Conservation (phyloP, 2,113 vertebrate genomes). For the Psilopogon haemacephalus region DNA sequence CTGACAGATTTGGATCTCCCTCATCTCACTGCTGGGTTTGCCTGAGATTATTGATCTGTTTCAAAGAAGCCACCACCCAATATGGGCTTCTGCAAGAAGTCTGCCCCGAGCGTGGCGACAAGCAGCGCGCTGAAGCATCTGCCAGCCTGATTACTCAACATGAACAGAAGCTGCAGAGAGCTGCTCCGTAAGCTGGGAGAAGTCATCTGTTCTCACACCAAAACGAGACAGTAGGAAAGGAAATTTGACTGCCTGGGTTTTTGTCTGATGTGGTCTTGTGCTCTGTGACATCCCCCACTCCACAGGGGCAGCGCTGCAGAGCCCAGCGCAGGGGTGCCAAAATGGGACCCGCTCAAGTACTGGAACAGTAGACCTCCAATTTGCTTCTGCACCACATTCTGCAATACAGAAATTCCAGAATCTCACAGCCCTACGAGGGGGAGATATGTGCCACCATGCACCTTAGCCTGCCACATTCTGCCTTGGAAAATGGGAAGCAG, state of each 20-base stretch:
- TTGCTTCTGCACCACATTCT: neutral
- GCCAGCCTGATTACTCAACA: neutral
- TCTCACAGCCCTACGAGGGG: neutral
- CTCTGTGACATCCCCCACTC: neutral
- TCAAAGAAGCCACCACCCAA: neutral
- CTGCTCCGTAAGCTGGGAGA: conserved; percentile 3
- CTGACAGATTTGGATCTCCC: neutral
- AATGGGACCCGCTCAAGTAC: neutral
- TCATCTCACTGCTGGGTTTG: neutral
- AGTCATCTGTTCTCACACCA: neutral
- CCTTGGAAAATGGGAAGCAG: neutral
- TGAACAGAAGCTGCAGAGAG: neutral
- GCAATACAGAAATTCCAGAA: neutral
- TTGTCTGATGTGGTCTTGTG: neutral
- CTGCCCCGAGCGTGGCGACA: neutral
- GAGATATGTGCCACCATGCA: neutral
- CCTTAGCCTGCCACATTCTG: neutral
- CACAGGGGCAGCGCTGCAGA: neutral
- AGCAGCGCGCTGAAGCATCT: neutral
- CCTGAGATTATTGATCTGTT: neutral
- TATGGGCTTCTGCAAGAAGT: neutral
- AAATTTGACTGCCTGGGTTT: neutral
- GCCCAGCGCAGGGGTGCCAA: neutral
- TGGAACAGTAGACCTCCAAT: neutral
- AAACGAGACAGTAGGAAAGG: neutral